Base-by-base conservation (phyloP, 2,797 vertebrate genomes). In the Paramormyrops hopkinsi region DNA sequence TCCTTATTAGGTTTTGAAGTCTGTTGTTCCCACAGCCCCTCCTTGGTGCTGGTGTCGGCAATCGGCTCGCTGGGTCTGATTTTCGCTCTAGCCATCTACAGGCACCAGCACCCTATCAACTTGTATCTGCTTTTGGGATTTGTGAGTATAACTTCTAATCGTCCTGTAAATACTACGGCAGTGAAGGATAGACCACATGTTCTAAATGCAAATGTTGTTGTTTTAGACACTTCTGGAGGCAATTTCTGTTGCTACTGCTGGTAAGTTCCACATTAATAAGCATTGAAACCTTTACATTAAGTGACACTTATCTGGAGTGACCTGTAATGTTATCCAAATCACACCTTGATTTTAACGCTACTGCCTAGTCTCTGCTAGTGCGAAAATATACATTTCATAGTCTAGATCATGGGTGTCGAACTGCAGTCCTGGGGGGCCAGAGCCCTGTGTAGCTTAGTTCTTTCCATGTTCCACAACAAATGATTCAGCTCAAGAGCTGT, bases 121-220 rank as follows among this genome's bases (percentile, higher is more conserved):
- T 95, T 99, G 83, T 99, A 98, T 94, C 95, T 99, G 90, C 97
- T 99, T 29, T 95, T 97, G 90, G 94, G 93, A 90, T 99, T 99
- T 94, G 98, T 99, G 95, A 98, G 98, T 95, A 92, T 91, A 92
- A 22, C n/a, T 84, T 56, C 29, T 25, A 25, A 33, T 25, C 19
- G 19, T 41, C 17, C 51, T 37, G 7, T 53, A 41, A 37, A 56
- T 51, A 48, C 17, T 29, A 9, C 88, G 69, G 73, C 41, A 22
- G 41, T 22, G 11, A n/a, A 44, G 5, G 46, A 0, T 87, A 2
- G n/a, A 44, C 2, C 48, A 84, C 17, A 82, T 11, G 3, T 37
- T 73, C 19, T 87, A 7, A 87, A 46, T 3, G n/a, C 2, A 5
- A 73, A 87, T 82, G 12, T 90, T 2, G 90, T 93, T 92, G 92